Percentiles rank a stretch among this genome's conserved stretches.
Conservation (phyloP, 2,797 vertebrate species). For the Rhynchotus rufescens region DNA sequence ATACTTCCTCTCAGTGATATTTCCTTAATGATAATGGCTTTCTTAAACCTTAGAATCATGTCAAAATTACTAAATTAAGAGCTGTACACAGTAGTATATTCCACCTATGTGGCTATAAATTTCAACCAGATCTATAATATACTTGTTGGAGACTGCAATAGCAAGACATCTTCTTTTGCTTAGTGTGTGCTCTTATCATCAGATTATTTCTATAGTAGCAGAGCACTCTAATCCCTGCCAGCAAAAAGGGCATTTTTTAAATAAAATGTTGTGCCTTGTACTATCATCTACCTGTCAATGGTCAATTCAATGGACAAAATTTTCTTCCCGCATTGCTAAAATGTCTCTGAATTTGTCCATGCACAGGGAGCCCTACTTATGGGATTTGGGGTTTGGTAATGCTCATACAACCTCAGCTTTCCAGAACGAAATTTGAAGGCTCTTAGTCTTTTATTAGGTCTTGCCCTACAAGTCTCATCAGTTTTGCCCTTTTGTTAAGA, state of each 20-base stretch:
- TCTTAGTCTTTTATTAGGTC: neutral
- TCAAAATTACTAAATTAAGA: neutral
- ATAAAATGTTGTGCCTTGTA: neutral
- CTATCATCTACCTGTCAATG: neutral
- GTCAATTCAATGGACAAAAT: neutral
- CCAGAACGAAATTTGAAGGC: neutral
- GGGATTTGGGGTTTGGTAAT: neutral
- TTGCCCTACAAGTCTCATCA: neutral
- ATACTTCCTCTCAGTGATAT: neutral
- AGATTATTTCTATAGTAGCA: neutral
- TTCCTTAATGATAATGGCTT: neutral
- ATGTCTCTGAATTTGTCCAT: neutral
- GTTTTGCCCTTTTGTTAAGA: neutral
- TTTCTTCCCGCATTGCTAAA: neutral
- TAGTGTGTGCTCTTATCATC: neutral
- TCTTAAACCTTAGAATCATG: neutral
- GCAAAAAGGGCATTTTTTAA: fast-evolving
- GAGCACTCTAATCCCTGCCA: neutral
- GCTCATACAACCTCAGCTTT: neutral
- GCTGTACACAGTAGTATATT: neutral
- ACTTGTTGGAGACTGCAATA: neutral
- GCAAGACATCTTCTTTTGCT: neutral
- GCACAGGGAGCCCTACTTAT: fast-evolving
- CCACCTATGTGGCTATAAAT: neutral
- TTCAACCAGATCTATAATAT: neutral